These are phyloP conservation scores for Dicyrtomina minuta DNA, from an alignment of 2,888 invertebrate species.

Conservation along the genomic window DNA sequence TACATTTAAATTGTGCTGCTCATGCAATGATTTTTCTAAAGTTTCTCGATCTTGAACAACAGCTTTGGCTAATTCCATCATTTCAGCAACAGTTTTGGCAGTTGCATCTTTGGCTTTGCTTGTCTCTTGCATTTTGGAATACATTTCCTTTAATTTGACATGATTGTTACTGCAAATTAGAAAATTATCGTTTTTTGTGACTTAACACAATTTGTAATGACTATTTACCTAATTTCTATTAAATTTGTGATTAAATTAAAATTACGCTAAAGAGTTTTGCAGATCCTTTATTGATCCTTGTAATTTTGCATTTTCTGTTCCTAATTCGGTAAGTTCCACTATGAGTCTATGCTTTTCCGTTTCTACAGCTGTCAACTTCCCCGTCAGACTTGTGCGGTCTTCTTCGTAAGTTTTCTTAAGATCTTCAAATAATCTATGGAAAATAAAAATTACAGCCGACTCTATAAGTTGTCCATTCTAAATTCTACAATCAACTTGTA, in stretches of 20 bases:
- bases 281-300: slow-evolving; percentile 37
- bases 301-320: slow-evolving; percentile 40
- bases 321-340: slow-evolving; percentile 36
- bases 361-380: slow-evolving; percentile 40
- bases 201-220: no score
- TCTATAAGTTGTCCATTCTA: neutral
- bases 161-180: slow-evolving; percentile 25
- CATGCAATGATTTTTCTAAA: slow-evolving; percentile 39
- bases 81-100: slow-evolving; percentile 43
- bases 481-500: neutral
- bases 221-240: no score
- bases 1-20: slow-evolving; percentile 45
- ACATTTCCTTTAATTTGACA: slow-evolving; percentile 26
- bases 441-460: neutral
- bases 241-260: neutral
- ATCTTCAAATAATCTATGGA: slow-evolving; percentile 46
- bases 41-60: slow-evolving; percentile 44
- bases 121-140: slow-evolving; percentile 34
- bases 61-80: slow-evolving; percentile 44
- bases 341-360: slow-evolving; percentile 44
- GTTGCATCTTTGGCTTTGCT: slow-evolving; percentile 41
- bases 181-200: neutral
- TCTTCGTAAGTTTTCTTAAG: slow-evolving; percentile 45
- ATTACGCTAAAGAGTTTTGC: slow-evolving; percentile 43
- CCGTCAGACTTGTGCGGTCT: slow-evolving; percentile 38